phyloP scores from a whole-genome alignment of 1,140 invertebrate species.

The Thaumatotibia leucotreta region DNA sequence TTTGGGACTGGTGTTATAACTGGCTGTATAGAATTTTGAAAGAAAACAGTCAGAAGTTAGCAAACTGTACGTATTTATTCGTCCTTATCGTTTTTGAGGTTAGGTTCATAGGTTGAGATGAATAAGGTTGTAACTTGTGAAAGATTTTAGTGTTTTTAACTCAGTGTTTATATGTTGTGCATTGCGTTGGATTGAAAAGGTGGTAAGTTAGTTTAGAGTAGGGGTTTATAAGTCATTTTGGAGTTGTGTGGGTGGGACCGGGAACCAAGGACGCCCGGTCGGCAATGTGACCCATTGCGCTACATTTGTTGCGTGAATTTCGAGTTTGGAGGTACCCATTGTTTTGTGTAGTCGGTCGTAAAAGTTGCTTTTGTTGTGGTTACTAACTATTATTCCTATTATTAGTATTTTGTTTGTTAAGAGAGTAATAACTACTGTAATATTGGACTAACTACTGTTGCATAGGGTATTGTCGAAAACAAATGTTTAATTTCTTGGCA shows the following conservation, averaged over 20 bases:
- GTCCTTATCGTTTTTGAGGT: not conserved
- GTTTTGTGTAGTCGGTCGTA: constrained; percentile 27
- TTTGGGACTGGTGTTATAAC: constrained; percentile 4
- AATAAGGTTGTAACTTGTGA: not conserved
- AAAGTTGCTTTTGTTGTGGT: constrained; percentile 11
- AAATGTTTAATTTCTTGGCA: too few relatives aligned
- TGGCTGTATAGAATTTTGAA: not conserved
- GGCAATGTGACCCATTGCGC: constrained; percentile 58
- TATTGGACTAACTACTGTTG: too few relatives aligned
- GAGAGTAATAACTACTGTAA: too few relatives aligned
- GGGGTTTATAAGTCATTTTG: not conserved
- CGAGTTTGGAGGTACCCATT: constrained; percentile 16
- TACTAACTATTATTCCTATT: constrained; percentile 33
- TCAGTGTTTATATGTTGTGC: not conserved
- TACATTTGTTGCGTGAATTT: constrained; percentile 24
- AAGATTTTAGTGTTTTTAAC: not conserved
- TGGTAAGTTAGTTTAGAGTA: not conserved
- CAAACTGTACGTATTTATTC: not conserved
- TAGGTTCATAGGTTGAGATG: not conserved
- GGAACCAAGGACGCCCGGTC: constrained; percentile 55
- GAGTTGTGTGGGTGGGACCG: constrained; percentile 20
- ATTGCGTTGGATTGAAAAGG: not conserved
- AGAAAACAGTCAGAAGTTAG: not conserved
- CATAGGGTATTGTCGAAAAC: too few relatives aligned
- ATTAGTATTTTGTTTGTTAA: too few relatives aligned